Percentiles rank a stretch among this genome's conserved stretches.
phyloP scores from a whole-genome alignment of 2,797 vertebrate species.

The Bucorvus abyssinicus region DNA sequence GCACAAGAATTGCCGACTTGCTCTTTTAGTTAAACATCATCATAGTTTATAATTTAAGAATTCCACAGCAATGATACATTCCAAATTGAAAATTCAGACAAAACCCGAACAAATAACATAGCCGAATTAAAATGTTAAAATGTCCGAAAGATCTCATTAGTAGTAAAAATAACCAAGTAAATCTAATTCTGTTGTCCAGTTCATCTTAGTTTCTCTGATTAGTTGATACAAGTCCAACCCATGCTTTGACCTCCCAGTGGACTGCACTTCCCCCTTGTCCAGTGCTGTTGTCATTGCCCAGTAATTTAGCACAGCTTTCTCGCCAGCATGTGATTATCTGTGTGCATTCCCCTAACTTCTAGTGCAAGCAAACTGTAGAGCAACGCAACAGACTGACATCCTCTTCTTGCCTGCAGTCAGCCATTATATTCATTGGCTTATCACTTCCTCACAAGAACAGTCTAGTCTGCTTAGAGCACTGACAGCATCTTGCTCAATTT shows the following conservation, averaged over 20 bases:
- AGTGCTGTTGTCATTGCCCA: background rate
- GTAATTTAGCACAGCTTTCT: background rate
- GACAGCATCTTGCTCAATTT: slow-evolving; percentile 3
- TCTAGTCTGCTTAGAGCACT: background rate
- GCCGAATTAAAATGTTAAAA: background rate
- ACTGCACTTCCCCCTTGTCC: background rate
- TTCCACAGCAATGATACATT: background rate
- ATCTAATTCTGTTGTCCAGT: background rate
- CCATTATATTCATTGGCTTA: background rate
- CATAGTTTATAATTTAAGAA: background rate
- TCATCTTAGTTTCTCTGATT: background rate
- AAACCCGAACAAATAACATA: background rate
- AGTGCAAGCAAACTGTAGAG: background rate
- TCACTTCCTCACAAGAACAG: background rate
- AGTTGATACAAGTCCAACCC: background rate
- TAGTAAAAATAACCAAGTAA: background rate
- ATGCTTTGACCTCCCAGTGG: background rate
- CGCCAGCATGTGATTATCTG: background rate
- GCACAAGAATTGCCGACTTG: background rate
- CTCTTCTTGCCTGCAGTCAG: background rate
- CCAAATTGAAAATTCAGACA: background rate
- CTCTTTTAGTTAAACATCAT: background rate
- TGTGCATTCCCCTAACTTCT: background rate
- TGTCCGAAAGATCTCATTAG: background rate
- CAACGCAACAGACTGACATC: background rate